Base-by-base conservation (phyloP, 2,797 vertebrate genomes). In the Silurus lanzhouensis region DNA sequence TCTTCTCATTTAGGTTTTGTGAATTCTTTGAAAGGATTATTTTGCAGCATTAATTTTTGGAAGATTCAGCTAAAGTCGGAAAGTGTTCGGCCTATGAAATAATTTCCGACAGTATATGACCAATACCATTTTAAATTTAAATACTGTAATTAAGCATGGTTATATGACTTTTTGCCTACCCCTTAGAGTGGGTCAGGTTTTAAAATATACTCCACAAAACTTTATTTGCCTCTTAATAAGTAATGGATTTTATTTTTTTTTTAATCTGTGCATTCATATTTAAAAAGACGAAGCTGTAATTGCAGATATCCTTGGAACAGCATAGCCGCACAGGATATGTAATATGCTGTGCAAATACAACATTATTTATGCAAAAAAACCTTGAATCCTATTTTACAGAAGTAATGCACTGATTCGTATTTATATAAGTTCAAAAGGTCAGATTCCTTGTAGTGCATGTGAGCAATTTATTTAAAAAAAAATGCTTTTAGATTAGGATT, bases 351-450 rank as follows among this genome's bases (percentile, higher is more conserved):
- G 60, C 15, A 67, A 67, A 67, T 67, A 48, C n/a, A 14, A 46
- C 17, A 57, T 67, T 81, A 67, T 68, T 68, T 55, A 38, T 81
- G 48, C 17, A 44, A 60, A 60, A 81, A 31, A 81, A 6, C 63
- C 20, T 55, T 67, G 46, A 81, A 55, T 81, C 64, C 3, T 55
- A 48, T 81, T 81, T 81, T 57, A 55, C 79, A 55, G 79, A 25
- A 55, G 48, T 81, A 68, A 55, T 22, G 17, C 17, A 55, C 55
- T 55, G 48, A 81, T 57, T 55, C 27, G 27, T 81, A 66, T 68
- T 81, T 63, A 81, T 67, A 68, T 55, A 27, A 31, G 48, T 25
- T 31, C 46, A 81, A 55, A 1, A 81, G 79, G n/a, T 52, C 79
- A 81, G 55, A 81, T 20, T 81, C 64, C 79, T 52, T 67, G 46